Percentiles rank a stretch among this genome's conserved stretches.
These are phyloP conservation scores for Leptoclinus maculatus DNA, from an alignment of 2,797 vertebrate species.

Conservation along the genomic window DNA sequence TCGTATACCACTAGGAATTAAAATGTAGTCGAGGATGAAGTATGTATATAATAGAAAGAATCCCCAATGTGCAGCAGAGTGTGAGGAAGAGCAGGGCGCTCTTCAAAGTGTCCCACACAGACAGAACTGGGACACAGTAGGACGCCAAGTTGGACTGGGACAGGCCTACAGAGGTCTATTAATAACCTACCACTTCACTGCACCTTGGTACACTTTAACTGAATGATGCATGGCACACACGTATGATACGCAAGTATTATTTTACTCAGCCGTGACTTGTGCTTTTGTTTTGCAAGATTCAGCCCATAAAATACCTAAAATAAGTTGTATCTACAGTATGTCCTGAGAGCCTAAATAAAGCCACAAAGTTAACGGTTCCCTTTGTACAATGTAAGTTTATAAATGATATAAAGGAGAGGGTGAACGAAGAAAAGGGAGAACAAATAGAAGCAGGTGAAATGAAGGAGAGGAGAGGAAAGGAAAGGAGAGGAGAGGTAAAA, in stretches of 20 bases:
- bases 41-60: constrained; percentile 25
- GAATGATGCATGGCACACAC: constrained; percentile 54
- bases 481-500: constrained; percentile 27
- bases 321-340: not conserved
- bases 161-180: constrained; percentile 58
- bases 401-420: constrained; percentile 23
- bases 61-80: constrained; percentile 46
- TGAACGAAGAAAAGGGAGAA: constrained; percentile 6
- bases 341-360: constrained; percentile 21
- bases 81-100: constrained; percentile 44
- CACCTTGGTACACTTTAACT: constrained; percentile 45
- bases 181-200: constrained; percentile 61
- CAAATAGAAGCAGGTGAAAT: constrained; percentile 40
- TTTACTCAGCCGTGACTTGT: constrained; percentile 21
- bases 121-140: constrained; percentile 77
- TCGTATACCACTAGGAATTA: constrained; percentile 29
- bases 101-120: constrained; percentile 68
- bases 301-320: not conserved
- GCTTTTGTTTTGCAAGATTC: constrained; percentile 21
- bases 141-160: constrained; percentile 66
- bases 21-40: constrained; percentile 17
- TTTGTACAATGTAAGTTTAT: constrained; percentile 20
- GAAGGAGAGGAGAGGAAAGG: constrained; percentile 26
- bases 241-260: constrained; percentile 30
- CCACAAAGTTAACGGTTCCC: constrained; percentile 15